Base-by-base conservation (phyloP, 92 coral and sea anemone species). In the Galaxea fascicularis region DNA sequence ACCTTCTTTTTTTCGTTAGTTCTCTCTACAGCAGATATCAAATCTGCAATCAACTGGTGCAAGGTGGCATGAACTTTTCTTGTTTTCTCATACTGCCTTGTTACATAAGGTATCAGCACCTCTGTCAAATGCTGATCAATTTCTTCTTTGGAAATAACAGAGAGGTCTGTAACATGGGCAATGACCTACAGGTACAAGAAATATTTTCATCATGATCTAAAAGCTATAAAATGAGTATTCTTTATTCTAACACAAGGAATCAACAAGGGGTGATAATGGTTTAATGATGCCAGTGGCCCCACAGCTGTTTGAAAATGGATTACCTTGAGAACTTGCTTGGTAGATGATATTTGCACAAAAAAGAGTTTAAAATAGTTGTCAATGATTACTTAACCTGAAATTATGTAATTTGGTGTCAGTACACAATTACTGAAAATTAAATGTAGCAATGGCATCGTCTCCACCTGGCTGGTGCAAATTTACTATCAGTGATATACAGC, bases 1-100 rank as follows among this genome's bases (percentile, higher is more conserved):
- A 35, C 41, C 41, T 35, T 35, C 77, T 49, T 17, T 11, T 73
- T 39, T 49, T 27, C 17, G 35, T 73, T 73, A 13, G 62, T 49
- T 25, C 51, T 73, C n/a, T 26, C 77, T 18, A 73, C 77, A 11
- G 77, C 77, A 52, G 77, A 49, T 49, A 73, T 73, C 20, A 73
- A 3, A n/a, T 73, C 77, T 5, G 58, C 29, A 15, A 73, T 47
- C 10, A 73, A 0, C 41, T 73, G 77, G 59, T 17, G 28, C 35
- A 73, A 14, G 13, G 77, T 73, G 27, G 63, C 77, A 52, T 51
- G 35, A 9, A 73, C 77, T 51, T 73, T 52, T 22, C n/a, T 73
- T 4, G 77, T 73, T 10, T 52, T 49, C 11, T 73, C 35, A 41
- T 73, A 73, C 24, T 73, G 77, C 0, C 8, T 3, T 4, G 22